Percentiles rank a stretch among this genome's conserved stretches.
Evolutionary conservation across 2,888 invertebrate genomes (phyloP).

Genomic region (Dicyrtoma fusca): DNA sequence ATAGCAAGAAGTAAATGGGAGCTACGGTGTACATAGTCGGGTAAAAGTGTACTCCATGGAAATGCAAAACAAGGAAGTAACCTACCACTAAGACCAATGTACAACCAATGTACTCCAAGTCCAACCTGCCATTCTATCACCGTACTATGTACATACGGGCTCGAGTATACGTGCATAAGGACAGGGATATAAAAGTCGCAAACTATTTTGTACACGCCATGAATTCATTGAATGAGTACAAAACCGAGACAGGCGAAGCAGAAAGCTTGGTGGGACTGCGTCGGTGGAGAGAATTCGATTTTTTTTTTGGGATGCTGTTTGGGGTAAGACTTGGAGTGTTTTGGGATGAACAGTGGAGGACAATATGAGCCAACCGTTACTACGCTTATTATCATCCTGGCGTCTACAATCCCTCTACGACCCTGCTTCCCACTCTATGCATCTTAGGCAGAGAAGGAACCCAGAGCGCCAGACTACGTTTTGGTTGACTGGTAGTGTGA

Average conservation of each 20-base stretch:
- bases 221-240: background rate
- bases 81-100: no score
- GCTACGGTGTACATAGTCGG: no score
- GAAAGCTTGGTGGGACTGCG: conserved; percentile 14
- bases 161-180: no score
- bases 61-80: no score
- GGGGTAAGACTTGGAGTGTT: conserved; percentile 12
- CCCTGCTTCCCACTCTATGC: background rate
- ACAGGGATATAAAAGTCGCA: no score
- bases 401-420: background rate
- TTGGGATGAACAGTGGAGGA: background rate
- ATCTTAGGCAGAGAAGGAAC: background rate
- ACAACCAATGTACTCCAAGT: no score
- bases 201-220: background rate
- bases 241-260: conserved; percentile 1
- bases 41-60: no score
- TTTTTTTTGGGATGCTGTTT: conserved; percentile 26
- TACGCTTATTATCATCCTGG: background rate
- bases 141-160: no score
- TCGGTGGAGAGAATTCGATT: conserved; percentile 30
- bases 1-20: conserved; percentile 3
- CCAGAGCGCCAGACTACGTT: no score
- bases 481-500: conserved; percentile 26
- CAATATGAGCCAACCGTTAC: background rate
- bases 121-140: no score